Conservation (phyloP, 2,888 invertebrate species). For the Schizotus pectinicornis region DNA sequence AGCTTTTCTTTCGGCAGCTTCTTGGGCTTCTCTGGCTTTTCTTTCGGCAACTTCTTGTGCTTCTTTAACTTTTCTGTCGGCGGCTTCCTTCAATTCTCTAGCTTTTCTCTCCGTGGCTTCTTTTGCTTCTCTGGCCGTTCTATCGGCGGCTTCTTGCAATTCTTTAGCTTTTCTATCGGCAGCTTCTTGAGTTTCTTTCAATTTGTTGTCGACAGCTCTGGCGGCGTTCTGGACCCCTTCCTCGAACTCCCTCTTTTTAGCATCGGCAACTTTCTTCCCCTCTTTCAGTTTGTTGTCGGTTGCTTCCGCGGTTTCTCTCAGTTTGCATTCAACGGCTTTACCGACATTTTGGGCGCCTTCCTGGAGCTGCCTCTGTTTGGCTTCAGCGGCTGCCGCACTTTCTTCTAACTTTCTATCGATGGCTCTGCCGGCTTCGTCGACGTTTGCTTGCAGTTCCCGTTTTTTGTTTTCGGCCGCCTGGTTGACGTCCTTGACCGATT, state of each 20-base stretch:
- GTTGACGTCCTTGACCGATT: not conserved
- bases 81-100: constrained; percentile 50
- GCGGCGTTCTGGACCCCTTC: constrained; percentile 51
- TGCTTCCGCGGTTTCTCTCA: constrained; percentile 63
- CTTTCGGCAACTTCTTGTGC: constrained; percentile 57
- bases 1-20: constrained; percentile 56
- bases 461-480: constrained; percentile 3
- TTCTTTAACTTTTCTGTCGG: constrained; percentile 28
- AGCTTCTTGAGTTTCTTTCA: constrained; percentile 33
- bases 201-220: constrained; percentile 52
- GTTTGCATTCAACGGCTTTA: constrained; percentile 65
- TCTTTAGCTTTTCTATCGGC: constrained; percentile 26
- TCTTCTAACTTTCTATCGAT: constrained; percentile 1
- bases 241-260: constrained; percentile 62
- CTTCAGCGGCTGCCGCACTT: constrained; percentile 45
- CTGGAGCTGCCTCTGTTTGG: constrained; percentile 62
- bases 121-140: constrained; percentile 57
- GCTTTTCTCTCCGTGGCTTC: constrained; percentile 47
- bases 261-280: constrained; percentile 43
- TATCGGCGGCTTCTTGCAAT: too few relatives aligned
- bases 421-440: not conserved
- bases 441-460: not conserved
- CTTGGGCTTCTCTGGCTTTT: constrained; percentile 54
- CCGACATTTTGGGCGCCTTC: constrained; percentile 50
- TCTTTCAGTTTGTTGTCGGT: constrained; percentile 8